phyloP scores from a whole-genome alignment of 1,140 invertebrate species.

The Ceratina australensis region DNA sequence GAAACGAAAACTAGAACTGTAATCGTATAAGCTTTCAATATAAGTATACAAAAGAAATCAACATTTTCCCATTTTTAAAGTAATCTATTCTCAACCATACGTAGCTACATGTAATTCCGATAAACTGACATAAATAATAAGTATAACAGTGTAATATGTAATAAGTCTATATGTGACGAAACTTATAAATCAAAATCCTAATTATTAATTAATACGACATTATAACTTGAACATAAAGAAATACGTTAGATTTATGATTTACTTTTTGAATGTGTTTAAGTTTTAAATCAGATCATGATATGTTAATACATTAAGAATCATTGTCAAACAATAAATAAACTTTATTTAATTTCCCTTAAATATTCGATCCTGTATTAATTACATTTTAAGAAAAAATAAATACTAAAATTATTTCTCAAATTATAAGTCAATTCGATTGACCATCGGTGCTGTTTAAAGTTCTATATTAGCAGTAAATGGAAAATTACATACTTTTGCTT shows the following conservation, averaged over 20 bases:
- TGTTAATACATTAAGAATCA: conserved; percentile 23
- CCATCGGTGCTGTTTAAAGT: background rate
- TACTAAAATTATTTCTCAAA: background rate
- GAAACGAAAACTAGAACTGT: background rate
- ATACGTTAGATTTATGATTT: conserved; percentile 4
- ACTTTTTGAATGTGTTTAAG: conserved; percentile 16
- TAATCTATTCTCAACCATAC: conserved; percentile 42
- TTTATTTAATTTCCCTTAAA: conserved; percentile 13
- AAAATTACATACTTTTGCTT: no score
- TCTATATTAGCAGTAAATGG: conserved; percentile 7
- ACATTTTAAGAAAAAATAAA: conserved; percentile 12
- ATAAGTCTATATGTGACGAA: conserved; percentile 34
- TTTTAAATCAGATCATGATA: conserved; percentile 16
- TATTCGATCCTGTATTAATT: conserved; percentile 17
- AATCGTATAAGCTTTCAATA: conserved; percentile 24
- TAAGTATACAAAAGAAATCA: conserved; percentile 40
- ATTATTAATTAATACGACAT: conserved; percentile 29
- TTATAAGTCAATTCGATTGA: conserved; percentile 1
- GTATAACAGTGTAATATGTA: conserved; percentile 46
- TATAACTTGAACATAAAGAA: conserved; percentile 38
- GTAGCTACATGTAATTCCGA: conserved; percentile 47
- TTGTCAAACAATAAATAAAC: conserved; percentile 30
- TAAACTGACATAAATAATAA: conserved; percentile 62
- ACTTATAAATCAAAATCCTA: conserved; percentile 43
- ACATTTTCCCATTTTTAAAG: conserved; percentile 43